These are phyloP conservation scores for Lucinisca nassula DNA, from an alignment of 2,888 invertebrate species.

Conservation along the genomic window DNA sequence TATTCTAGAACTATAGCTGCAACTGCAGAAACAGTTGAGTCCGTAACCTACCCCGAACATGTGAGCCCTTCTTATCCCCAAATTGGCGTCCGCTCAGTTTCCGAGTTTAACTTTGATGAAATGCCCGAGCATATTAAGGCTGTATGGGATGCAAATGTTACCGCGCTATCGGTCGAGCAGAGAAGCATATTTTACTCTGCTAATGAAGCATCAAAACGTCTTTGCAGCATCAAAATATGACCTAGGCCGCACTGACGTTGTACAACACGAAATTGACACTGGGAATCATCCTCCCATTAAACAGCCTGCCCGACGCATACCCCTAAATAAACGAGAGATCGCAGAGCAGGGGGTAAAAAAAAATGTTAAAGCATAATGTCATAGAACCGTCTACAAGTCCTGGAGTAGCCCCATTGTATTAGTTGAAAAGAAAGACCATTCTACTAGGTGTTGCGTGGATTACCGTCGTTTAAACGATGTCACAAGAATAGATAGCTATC, in stretches of 20 bases:
- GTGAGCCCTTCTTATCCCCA: background rate
- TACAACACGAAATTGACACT: background rate
- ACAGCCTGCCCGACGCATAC: background rate
- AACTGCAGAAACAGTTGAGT: too few species aligned
- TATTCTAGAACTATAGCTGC: too few species aligned
- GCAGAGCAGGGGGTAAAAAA: background rate
- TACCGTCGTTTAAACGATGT: background rate
- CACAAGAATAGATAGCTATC: background rate
- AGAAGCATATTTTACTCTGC: background rate
- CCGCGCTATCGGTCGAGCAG: background rate
- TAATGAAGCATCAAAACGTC: background rate
- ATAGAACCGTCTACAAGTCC: background rate
- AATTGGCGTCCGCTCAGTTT: background rate
- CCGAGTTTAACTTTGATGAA: background rate
- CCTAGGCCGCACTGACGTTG: background rate
- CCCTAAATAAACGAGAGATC: background rate
- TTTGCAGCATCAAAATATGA: slow-evolving; percentile 11
- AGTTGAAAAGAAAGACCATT: background rate
- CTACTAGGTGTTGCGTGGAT: background rate
- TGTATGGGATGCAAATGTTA: slow-evolving; percentile 8
- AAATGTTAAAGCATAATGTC: background rate
- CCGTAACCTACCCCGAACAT: too few species aligned
- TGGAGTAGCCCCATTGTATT: slow-evolving; percentile 10
- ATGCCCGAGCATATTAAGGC: background rate
- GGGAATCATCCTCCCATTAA: background rate